phyloP scores from a whole-genome alignment of 2,888 invertebrate species.

The Acanthoscelides obtectus region DNA sequence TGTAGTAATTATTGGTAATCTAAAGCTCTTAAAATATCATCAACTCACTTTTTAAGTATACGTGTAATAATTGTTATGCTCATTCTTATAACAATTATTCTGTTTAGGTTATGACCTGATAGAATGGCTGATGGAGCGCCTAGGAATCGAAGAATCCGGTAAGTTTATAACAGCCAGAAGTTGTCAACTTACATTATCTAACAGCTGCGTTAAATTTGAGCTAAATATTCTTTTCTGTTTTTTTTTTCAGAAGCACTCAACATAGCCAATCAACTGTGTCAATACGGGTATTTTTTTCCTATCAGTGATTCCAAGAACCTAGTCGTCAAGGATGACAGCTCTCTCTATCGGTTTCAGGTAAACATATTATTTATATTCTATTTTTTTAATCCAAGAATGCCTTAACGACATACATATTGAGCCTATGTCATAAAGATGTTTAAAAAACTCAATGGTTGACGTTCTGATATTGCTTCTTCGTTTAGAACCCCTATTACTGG shows the following conservation, averaged over 20 bases:
- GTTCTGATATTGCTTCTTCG: slow-evolving; percentile 15
- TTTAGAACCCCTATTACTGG: slow-evolving; percentile 95
- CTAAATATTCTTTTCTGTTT: slow-evolving; percentile 11
- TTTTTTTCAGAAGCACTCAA: slow-evolving; percentile 81
- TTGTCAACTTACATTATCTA: slow-evolving; percentile 1
- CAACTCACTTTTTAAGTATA: too few relatives aligned
- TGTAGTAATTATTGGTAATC: too few relatives aligned
- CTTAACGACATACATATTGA: too few relatives aligned
- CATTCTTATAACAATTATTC: too few relatives aligned
- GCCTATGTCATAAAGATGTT: too few relatives aligned
- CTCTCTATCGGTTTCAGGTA: slow-evolving; percentile 96
- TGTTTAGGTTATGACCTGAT: slow-evolving; percentile 88
- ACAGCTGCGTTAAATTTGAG: background rate
- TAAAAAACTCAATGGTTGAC: too few relatives aligned
- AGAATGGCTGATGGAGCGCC: slow-evolving; percentile 91
- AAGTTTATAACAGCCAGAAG: too few relatives aligned
- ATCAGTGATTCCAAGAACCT: slow-evolving; percentile 91
- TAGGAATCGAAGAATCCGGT: slow-evolving; percentile 84
- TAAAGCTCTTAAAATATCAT: too few relatives aligned
- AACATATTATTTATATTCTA: slow-evolving; percentile 33
- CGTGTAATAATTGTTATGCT: too few relatives aligned
- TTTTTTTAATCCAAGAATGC: slow-evolving; percentile 1
- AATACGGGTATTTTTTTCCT: slow-evolving; percentile 98
- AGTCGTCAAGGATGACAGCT: slow-evolving; percentile 93
- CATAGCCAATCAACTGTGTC: slow-evolving; percentile 92